A percentile compares a stretch with the other conserved stretches of the same genome.
Evolutionary conservation across 2,113 vertebrate genomes (phyloP).

Genomic region (Forbesichthys agassizii): DNA sequence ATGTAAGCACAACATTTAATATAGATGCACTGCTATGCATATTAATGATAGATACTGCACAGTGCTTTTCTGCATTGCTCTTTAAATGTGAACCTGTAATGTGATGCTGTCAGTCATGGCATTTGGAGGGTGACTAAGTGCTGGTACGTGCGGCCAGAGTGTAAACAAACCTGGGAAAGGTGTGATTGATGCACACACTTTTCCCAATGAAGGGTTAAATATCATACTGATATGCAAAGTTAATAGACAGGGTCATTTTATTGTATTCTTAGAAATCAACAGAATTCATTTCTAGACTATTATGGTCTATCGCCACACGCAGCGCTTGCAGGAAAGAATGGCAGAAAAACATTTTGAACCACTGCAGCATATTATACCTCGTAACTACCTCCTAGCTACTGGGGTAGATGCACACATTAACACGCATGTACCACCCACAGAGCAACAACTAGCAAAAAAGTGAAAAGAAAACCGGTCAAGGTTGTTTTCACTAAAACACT

Average conservation of each 20-base stretch:
- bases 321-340: too few species aligned
- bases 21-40: too few species aligned
- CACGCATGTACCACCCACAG: background rate
- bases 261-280: background rate
- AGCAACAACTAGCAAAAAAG: background rate
- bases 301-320: too few species aligned
- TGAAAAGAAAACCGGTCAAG: too few species aligned
- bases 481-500: too few species aligned
- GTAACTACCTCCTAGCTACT: background rate
- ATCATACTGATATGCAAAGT: background rate
- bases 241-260: background rate
- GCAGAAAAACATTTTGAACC: too few species aligned
- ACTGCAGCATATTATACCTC: too few species aligned
- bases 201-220: background rate
- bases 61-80: conserved; percentile 12
- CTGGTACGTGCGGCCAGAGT: background rate
- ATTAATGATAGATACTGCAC: conserved; percentile 13
- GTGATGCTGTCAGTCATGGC: conserved; percentile 6
- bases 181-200: conserved; percentile 1
- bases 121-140: conserved; percentile 19
- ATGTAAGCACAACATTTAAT: conserved; percentile 16
- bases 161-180: conserved; percentile 18
- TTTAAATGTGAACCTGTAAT: conserved; percentile 18
- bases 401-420: background rate
- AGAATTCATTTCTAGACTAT: background rate